Evolutionary conservation across 23 tunicate genomes (phyloP).

Genomic region (Trididemnum clinides): DNA sequence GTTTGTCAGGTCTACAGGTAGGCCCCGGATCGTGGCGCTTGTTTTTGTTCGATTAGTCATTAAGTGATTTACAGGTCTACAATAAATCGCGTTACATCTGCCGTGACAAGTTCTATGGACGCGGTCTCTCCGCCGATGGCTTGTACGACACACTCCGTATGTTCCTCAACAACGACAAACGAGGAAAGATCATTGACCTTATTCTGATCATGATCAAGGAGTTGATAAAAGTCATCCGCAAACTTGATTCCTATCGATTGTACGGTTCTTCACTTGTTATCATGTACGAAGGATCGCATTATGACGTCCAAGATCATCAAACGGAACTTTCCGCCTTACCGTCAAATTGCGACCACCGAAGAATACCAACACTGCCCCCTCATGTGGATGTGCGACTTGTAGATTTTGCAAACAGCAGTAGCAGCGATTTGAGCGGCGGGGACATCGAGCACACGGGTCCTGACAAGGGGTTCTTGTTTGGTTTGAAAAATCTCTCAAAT

Average conservation of each 20-base stretch:
- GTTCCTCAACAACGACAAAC: not conserved
- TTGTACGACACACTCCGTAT: constrained; percentile 9
- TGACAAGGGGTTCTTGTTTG: constrained; percentile 49
- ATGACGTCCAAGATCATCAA: not conserved
- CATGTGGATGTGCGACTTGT: constrained; percentile 39
- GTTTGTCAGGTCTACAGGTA: constrained; percentile 60
- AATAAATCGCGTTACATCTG: constrained; percentile 27
- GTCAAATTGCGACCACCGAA: not conserved
- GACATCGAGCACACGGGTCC: constrained; percentile 1
- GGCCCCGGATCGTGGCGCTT: no score
- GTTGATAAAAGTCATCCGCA: not conserved
- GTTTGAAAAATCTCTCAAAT: constrained; percentile 14
- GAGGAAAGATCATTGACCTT: not conserved
- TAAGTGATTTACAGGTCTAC: constrained; percentile 38
- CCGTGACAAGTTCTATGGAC: constrained; percentile 44
- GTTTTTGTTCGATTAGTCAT: no score
- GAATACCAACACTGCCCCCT: not conserved
- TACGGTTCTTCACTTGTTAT: constrained; percentile 39
- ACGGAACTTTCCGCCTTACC: not conserved
- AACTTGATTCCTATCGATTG: not conserved
- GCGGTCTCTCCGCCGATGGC: constrained; percentile 30
- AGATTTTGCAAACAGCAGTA: constrained; percentile 49
- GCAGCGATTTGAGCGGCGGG: not conserved
- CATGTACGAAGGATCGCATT: constrained; percentile 8
- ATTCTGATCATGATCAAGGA: not conserved